Percentiles rank a stretch among this genome's conserved stretches.
phyloP scores from a whole-genome alignment of 2,797 vertebrate species.

The Sylvilagus floridanus region DNA sequence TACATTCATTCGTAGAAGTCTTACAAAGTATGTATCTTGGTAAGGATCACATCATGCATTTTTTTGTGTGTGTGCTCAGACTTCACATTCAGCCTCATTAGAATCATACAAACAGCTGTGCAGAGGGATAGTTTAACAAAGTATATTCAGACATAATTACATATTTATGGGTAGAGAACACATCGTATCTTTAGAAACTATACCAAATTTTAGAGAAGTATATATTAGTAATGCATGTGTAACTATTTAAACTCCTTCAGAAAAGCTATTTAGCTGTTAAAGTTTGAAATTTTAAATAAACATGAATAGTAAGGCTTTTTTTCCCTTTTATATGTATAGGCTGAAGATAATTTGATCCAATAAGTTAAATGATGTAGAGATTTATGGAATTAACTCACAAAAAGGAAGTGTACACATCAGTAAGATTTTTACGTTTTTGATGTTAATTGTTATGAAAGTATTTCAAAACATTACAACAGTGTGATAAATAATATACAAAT shows the following conservation, averaged over 20 bases:
- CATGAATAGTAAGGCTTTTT: slow-evolving; percentile 45
- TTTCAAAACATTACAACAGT: slow-evolving; percentile 89
- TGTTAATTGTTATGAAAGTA: slow-evolving; percentile 85
- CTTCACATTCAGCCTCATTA: slow-evolving; percentile 63
- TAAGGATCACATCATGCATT: neutral
- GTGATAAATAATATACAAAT: slow-evolving; percentile 98
- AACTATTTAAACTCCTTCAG: slow-evolving; percentile 46
- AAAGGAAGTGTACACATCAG: slow-evolving; percentile 72
- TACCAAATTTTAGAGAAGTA: slow-evolving; percentile 30
- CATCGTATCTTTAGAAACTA: neutral
- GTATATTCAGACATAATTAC: slow-evolving; percentile 37
- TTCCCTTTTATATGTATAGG: neutral
- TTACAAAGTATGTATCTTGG: slow-evolving; percentile 56
- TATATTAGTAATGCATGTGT: neutral
- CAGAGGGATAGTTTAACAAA: slow-evolving; percentile 63
- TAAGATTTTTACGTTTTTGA: slow-evolving; percentile 79
- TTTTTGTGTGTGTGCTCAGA: slow-evolving; percentile 62
- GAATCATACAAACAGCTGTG: slow-evolving; percentile 43
- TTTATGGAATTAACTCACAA: slow-evolving; percentile 67
- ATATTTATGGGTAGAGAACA: slow-evolving; percentile 22
- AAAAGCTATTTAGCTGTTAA: slow-evolving; percentile 56
- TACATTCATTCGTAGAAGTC: slow-evolving; percentile 68
- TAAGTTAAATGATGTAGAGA: slow-evolving; percentile 84
- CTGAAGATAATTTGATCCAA: slow-evolving; percentile 75
- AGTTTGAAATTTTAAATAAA: slow-evolving; percentile 69